phyloP scores from a whole-genome alignment of 2,113 vertebrate genomes.

The Donacobius atricapilla region DNA sequence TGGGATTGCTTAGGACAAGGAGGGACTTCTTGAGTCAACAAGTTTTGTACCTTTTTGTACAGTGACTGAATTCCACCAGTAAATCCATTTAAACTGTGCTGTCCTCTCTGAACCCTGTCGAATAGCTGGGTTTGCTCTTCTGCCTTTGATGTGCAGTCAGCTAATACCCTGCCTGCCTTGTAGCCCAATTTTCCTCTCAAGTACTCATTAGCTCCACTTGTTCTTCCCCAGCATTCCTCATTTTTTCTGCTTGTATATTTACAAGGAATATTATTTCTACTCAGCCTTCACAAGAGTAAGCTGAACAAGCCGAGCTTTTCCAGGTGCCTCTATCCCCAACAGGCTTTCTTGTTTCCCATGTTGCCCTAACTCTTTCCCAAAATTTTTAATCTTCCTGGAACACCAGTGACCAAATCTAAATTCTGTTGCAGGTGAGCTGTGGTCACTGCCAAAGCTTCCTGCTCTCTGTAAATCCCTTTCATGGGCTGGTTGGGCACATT shows the following conservation, averaged over 20 bases:
- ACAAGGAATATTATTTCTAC: neutral
- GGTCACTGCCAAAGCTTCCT: neutral
- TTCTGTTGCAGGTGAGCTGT: neutral
- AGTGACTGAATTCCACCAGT: neutral
- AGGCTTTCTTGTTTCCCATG: neutral
- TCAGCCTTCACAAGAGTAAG: neutral
- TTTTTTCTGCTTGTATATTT: neutral
- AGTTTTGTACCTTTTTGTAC: neutral
- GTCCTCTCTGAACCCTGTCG: neutral
- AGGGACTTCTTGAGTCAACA: neutral
- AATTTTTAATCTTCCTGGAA: neutral
- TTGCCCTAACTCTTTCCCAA: neutral
- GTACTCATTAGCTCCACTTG: neutral
- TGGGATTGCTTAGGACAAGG: neutral
- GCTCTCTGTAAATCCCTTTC: neutral
- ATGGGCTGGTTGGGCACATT: fast-evolving
- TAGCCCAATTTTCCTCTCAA: neutral
- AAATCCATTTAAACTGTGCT: neutral
- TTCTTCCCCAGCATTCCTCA: neutral
- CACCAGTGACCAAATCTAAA: neutral
- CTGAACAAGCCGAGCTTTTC: neutral
- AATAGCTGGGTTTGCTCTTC: neutral
- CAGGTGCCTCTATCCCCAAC: neutral
- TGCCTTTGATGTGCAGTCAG: neutral
- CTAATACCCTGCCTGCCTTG: neutral